A percentile compares a stretch with the other conserved stretches of the same genome.
Evolutionary conservation across 1,140 invertebrate species (phyloP).

Genomic region (Rhagoletis zephyria): DNA sequence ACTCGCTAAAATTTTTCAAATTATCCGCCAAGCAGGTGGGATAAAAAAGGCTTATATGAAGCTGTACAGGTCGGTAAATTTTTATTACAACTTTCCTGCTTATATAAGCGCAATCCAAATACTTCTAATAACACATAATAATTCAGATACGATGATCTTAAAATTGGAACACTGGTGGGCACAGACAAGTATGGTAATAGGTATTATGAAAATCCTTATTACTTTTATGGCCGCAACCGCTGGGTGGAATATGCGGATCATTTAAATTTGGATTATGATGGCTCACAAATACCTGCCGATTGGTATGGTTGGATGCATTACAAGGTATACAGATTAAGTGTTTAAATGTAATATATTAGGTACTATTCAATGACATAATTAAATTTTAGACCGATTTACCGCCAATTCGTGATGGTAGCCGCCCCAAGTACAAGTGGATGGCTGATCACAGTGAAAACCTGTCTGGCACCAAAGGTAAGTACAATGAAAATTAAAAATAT

Average conservation of each 20-base stretch:
- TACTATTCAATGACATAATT: background rate
- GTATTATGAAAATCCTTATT: constrained; percentile 93
- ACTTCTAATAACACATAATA: constrained; percentile 60
- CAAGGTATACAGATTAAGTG: constrained; percentile 78
- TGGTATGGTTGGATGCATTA: constrained; percentile 92
- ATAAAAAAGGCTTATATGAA: constrained; percentile 80
- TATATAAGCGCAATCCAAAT: constrained; percentile 72
- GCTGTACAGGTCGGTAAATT: constrained; percentile 80
- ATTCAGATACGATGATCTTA: constrained; percentile 88
- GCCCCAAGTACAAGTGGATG: constrained; percentile 91
- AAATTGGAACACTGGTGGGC: constrained; percentile 90
- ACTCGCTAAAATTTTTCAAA: constrained; percentile 78
- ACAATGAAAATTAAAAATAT: background rate
- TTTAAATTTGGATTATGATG: constrained; percentile 90
- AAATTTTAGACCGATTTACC: constrained; percentile 73
- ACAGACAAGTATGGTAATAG: constrained; percentile 95
- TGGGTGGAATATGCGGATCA: constrained; percentile 92
- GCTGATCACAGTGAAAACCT: constrained; percentile 86
- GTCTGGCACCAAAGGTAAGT: constrained; percentile 80
- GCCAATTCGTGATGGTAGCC: constrained; percentile 78
- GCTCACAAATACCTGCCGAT: constrained; percentile 90
- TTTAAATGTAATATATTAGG: background rate
- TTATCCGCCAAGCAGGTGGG: constrained; percentile 87
- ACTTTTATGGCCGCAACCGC: constrained; percentile 92
- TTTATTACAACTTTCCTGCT: constrained; percentile 56